Percentiles rank a stretch among this genome's conserved stretches.
Conservation (phyloP, 2,888 invertebrate genomes). For the Orthosia gracilis region DNA sequence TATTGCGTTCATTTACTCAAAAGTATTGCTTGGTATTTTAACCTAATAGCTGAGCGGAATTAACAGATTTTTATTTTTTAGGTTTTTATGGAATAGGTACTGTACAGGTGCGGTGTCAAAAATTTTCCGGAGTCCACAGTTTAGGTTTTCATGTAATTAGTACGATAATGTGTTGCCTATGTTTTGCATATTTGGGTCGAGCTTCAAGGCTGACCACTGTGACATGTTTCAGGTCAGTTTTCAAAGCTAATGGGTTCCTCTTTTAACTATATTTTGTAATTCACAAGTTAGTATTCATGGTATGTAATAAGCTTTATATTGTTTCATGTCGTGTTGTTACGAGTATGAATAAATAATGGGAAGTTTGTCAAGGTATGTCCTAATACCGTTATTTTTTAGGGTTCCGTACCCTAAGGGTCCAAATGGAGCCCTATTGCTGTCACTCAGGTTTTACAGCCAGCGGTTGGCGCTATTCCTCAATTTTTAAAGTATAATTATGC, state of each 20-base stretch:
- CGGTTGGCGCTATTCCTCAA: too few relatives aligned
- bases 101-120: background rate
- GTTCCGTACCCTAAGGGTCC: too few relatives aligned
- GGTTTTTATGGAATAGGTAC: background rate
- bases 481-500: too few relatives aligned
- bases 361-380: conserved; percentile 34
- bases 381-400: background rate
- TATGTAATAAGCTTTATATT: conserved; percentile 46
- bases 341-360: conserved; percentile 7
- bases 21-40: too few relatives aligned
- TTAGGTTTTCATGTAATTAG: conserved; percentile 69
- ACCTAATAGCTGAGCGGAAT: background rate
- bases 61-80: background rate
- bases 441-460: too few relatives aligned
- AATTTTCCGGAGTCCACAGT: conserved; percentile 63
- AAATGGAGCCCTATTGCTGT: too few relatives aligned
- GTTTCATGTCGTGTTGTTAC: conserved; percentile 33
- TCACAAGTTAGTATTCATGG: conserved; percentile 57
- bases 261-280: conserved; percentile 75
- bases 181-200: conserved; percentile 80
- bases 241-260: conserved; percentile 73
- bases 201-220: conserved; percentile 75
- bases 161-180: conserved; percentile 71
- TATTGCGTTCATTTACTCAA: too few relatives aligned
- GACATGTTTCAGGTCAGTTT: conserved; percentile 77